Conservation (phyloP, 2,888 invertebrate genomes). For the Blastobasis adustella region DNA sequence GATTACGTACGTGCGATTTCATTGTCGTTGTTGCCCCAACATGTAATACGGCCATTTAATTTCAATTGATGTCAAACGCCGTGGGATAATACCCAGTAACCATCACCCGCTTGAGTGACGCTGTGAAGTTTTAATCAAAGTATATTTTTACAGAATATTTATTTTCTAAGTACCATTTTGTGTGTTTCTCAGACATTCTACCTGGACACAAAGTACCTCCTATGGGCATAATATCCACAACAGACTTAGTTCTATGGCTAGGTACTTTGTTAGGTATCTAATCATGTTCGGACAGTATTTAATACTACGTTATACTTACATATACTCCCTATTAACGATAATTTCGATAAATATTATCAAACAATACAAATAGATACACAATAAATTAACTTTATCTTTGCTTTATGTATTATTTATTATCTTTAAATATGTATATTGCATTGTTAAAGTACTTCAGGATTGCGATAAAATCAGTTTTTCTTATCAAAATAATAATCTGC, state of each 20-base stretch:
- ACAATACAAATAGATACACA: conserved; percentile 63
- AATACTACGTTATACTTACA: conserved; percentile 7
- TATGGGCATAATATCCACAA: too few relatives aligned
- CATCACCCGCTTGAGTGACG: too few relatives aligned
- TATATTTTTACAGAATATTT: too few relatives aligned
- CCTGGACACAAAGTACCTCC: too few relatives aligned
- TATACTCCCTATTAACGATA: conserved; percentile 45
- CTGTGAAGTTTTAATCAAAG: too few relatives aligned
- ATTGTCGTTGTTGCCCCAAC: conserved; percentile 37
- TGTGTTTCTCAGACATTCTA: too few relatives aligned
- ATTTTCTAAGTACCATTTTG: too few relatives aligned
- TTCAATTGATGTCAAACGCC: conserved; percentile 29
- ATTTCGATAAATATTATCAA: conserved; percentile 62
- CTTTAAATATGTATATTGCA: conserved; percentile 37
- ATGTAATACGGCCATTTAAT: conserved; percentile 46
- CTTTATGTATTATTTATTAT: conserved; percentile 51
- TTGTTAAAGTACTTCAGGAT: conserved; percentile 57
- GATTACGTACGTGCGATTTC: conserved; percentile 37
- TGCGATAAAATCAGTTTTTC: conserved; percentile 60
- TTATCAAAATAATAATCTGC: conserved; percentile 39
- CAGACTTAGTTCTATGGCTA: too few relatives aligned
- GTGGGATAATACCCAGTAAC: background rate
- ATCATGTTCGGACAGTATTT: too few relatives aligned
- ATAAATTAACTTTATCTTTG: conserved; percentile 59
- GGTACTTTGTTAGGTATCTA: too few relatives aligned